Conservation (phyloP, 2,797 vertebrate species). For the Lagodon rhomboides region DNA sequence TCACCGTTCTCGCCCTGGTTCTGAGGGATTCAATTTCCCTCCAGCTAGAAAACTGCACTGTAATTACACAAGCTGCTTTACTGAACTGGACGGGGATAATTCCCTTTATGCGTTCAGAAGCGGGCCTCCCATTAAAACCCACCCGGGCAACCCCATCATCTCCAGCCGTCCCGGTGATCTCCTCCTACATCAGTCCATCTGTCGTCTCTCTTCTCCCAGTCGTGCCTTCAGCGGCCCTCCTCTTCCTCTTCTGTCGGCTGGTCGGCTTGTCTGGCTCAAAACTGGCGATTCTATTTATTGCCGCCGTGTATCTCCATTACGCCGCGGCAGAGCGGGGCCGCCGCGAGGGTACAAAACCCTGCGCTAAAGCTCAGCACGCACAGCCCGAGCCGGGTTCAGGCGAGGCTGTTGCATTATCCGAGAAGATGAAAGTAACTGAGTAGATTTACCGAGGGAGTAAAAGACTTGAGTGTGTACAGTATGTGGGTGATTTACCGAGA, state of each 20-base stretch:
- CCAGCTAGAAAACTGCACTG: conserved; percentile 65
- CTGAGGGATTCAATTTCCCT: conserved; percentile 68
- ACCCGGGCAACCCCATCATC: conserved; percentile 40
- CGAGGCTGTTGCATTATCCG: conserved; percentile 12
- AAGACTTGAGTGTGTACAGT: conserved; percentile 3
- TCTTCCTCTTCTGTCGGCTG: conserved; percentile 40
- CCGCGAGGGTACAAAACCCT: conserved; percentile 32
- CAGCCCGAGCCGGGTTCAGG: conserved; percentile 21
- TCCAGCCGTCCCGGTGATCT: conserved; percentile 33
- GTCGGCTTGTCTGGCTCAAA: conserved; percentile 45
- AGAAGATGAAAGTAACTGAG: conserved; percentile 16
- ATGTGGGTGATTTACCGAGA: conserved; percentile 25
- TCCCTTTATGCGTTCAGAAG: conserved; percentile 49
- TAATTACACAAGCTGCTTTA: conserved; percentile 70
- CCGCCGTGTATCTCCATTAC: conserved; percentile 51
- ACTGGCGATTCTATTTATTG: conserved; percentile 56
- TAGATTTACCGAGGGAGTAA: neutral
- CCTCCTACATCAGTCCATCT: conserved; percentile 38
- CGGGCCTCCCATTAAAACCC: conserved; percentile 44
- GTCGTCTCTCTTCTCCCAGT: conserved; percentile 27
- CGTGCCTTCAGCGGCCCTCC: conserved; percentile 29
- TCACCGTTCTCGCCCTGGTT: conserved; percentile 29
- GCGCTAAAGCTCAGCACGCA: conserved; percentile 21
- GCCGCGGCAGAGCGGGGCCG: conserved; percentile 33
- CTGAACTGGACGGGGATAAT: conserved; percentile 58